Conservation (phyloP, 1,140 invertebrate species). For the Heliothis virescens region DNA sequence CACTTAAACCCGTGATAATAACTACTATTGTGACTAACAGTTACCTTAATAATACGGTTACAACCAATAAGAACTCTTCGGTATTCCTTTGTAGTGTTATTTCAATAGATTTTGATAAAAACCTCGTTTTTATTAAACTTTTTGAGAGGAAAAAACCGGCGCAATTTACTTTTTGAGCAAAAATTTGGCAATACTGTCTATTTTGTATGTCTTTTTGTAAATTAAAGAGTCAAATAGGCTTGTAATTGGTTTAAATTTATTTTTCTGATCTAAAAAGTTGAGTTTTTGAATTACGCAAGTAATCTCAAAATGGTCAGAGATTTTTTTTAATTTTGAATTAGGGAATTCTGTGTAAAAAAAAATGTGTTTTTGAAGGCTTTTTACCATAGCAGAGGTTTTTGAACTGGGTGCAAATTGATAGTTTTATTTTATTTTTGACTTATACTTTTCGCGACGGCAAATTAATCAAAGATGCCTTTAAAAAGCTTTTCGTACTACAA, state of each 20-base stretch:
- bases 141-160: neutral
- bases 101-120: constrained; percentile 14
- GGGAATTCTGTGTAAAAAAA: too few relatives aligned
- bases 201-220: neutral
- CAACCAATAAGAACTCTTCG: neutral
- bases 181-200: neutral
- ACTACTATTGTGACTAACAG: neutral
- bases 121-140: neutral
- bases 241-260: neutral
- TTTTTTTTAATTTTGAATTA: too few relatives aligned
- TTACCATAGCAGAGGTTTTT: too few relatives aligned
- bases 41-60: neutral
- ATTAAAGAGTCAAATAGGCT: neutral
- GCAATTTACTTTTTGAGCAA: neutral
- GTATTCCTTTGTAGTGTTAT: neutral
- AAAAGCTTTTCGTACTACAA: too few relatives aligned
- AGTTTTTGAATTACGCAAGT: too few relatives aligned
- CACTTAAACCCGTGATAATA: neutral
- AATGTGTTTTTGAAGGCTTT: too few relatives aligned
- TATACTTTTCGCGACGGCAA: too few relatives aligned
- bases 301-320: too few relatives aligned
- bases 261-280: too few relatives aligned
- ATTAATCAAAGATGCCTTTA: too few relatives aligned
- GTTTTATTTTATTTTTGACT: too few relatives aligned
- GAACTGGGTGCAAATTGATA: too few relatives aligned